Conservation (phyloP, 1,140 invertebrate genomes). For the Aphelinus atriplicis region DNA sequence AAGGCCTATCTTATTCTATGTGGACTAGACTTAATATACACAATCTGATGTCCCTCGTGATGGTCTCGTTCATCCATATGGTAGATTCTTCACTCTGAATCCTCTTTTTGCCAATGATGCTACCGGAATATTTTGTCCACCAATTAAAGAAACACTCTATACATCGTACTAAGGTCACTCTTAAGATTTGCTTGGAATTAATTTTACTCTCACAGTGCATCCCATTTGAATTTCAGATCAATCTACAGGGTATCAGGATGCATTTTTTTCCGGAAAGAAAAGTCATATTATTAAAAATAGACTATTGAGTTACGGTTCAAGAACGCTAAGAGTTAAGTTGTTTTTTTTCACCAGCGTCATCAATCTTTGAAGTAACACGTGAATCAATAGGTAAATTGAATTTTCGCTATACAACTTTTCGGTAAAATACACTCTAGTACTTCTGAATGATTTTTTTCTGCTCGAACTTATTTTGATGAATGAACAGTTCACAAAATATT, state of each 20-base stretch:
- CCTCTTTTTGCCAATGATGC: neutral
- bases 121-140: no score
- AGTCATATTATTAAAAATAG: no score
- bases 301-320: no score
- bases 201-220: neutral
- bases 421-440: neutral
- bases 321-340: no score
- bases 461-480: neutral
- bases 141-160: no score
- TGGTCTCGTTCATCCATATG: neutral
- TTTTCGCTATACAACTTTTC: neutral
- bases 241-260: no score
- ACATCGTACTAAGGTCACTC: neutral
- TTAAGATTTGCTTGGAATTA: neutral
- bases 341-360: no score
- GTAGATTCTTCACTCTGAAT: neutral
- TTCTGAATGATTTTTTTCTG: neutral
- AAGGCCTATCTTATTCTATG: conserved; percentile 42
- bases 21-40: conserved; percentile 28
- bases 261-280: no score
- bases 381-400: neutral
- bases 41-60: conserved; percentile 5
- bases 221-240: no score
- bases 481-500: neutral
- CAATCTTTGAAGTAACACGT: no score